These are phyloP conservation scores for Pteromalus puparum DNA, from an alignment of 1,140 invertebrate species.

Conservation along the genomic window DNA sequence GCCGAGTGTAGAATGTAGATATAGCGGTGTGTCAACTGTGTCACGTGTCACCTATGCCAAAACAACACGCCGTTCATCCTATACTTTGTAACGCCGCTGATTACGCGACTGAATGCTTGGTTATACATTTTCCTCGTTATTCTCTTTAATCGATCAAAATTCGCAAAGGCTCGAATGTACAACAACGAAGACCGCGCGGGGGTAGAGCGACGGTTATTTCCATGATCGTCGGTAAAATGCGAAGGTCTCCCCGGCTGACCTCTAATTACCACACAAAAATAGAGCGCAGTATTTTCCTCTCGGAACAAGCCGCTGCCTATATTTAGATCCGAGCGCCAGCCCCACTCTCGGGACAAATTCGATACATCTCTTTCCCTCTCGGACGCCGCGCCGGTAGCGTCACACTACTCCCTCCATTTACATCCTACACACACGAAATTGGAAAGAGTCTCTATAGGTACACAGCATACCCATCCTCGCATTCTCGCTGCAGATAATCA, in stretches of 20 bases:
- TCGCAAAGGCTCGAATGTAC: no score
- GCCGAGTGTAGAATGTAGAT: no score
- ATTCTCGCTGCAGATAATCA: background rate
- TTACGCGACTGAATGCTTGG: no score
- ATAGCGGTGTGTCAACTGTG: no score
- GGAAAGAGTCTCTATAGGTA: no score
- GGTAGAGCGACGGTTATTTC: no score
- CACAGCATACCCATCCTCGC: background rate
- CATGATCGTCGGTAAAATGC: background rate
- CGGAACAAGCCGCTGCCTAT: background rate
- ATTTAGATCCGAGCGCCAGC: background rate
- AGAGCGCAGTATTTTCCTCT: background rate
- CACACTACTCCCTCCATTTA: background rate
- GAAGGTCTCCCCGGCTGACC: background rate
- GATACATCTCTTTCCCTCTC: background rate
- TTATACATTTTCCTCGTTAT: no score
- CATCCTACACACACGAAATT: background rate
- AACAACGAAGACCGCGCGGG: no score
- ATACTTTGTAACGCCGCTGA: no score
- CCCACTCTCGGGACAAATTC: background rate
- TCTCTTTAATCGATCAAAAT: no score
- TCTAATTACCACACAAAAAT: conserved; percentile 11
- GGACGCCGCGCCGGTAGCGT: background rate
- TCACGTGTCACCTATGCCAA: no score
- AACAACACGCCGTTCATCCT: no score